Evolutionary conservation across 2,113 vertebrate genomes (phyloP).

Genomic region (Elgaria multicarinata): DNA sequence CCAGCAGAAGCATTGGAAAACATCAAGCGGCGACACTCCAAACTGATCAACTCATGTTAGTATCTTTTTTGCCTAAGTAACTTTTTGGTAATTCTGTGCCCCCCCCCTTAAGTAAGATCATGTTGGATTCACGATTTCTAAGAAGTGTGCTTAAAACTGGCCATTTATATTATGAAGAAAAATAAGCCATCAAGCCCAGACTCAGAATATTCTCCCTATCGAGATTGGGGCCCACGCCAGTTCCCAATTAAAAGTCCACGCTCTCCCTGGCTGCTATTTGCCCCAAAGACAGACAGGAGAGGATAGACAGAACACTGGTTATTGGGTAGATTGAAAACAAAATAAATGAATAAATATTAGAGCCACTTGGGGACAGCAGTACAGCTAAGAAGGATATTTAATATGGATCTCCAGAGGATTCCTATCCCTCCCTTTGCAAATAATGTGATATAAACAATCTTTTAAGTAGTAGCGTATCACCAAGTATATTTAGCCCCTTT

Average conservation of each 20-base stretch:
- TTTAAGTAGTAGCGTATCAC: background rate
- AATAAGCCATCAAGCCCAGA: background rate
- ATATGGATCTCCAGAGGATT: background rate
- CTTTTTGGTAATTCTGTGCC: no score
- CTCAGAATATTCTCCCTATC: no score
- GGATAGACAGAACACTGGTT: no score
- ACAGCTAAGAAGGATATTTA: background rate
- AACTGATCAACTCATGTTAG: constrained; percentile 81
- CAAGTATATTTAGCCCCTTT: background rate
- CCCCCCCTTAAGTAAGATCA: background rate
- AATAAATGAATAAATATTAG: background rate
- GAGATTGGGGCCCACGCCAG: background rate
- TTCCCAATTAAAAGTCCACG: background rate
- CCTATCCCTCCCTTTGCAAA: background rate
- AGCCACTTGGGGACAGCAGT: background rate
- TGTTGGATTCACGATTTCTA: background rate
- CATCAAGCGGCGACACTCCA: constrained; percentile 76
- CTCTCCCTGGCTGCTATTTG: background rate
- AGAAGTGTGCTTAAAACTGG: background rate
- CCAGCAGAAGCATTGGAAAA: constrained; percentile 57
- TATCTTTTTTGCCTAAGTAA: constrained; percentile 37
- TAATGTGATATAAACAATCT: background rate
- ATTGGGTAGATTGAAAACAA: no score
- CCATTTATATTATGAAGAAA: background rate
- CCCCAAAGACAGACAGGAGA: background rate